Base-by-base conservation (phyloP, 1,140 invertebrate genomes). In the Paracyclopina nana region DNA sequence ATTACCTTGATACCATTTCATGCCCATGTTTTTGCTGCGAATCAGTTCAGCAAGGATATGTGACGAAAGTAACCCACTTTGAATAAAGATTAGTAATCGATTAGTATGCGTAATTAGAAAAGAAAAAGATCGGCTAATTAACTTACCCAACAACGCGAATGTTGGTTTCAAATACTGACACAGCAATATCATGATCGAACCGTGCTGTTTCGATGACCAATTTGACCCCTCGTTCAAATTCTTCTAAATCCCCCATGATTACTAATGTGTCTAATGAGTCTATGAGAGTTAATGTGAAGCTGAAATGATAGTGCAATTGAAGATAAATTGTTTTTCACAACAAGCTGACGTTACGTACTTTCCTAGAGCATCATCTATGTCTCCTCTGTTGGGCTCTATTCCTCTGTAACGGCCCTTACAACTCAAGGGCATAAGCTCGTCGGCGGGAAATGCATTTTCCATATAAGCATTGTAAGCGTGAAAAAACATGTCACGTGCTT, bases 131-230 rank as follows among this genome's bases (percentile, higher is more conserved):
- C n/a, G n/a, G n/a, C n/a, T n/a, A n/a, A n/a, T n/a, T n/a, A n/a
- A 71, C 72, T 73, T 69, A 87, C 79, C 92, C 92, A 24, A 97
- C 68, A 68, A 97, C 80, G 54, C 92, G 70, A 59, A 97, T 97
- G 64, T 97, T 98, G 9, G 90, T 95, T 69, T 98, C 92, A 69
- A 98, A 98, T 6, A 98, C 84, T 1, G 90, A 96, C 12, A 98
- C 91, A 54, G 92, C 77, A 51, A 97, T 75, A 69, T 97, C 87
- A 56, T 75, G 81, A 65, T 97, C 86, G 67, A 97, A 96, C 53
- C 69, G 75, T 11, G 95, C 81, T 18, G 14, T 57, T 25, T 58
- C 52, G 9, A 91, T 78, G 16, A 96, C 77, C 53, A 87, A 68
- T 65, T 79, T 78, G 1, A 94, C 78, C 34, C 86, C 87, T 60